phyloP scores from a whole-genome alignment of 1,140 invertebrate genomes.

The Drosophila kepulauana region DNA sequence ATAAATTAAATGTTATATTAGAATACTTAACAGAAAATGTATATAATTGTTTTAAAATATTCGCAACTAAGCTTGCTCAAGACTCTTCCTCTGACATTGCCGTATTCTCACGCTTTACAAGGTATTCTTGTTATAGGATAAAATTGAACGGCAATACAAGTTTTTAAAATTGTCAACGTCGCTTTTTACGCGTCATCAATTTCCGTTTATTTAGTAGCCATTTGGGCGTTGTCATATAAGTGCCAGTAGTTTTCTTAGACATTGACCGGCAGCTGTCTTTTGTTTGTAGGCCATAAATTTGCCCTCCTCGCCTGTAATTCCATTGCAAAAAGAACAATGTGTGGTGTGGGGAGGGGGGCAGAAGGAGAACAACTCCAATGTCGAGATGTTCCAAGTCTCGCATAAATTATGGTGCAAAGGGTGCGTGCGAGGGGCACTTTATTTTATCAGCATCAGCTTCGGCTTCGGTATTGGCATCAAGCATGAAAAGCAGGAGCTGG shows the following conservation, averaged over 20 bases:
- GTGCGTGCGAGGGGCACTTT: slow-evolving; percentile 64
- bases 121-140: slow-evolving; percentile 16
- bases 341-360: no score
- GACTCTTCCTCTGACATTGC: not conserved
- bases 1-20: no score
- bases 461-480: slow-evolving; percentile 2
- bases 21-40: no score
- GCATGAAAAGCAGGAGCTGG: slow-evolving; percentile 8
- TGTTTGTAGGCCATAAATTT: slow-evolving; percentile 80
- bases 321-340: not conserved
- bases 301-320: not conserved
- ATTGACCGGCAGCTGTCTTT: slow-evolving; percentile 69
- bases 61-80: no score
- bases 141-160: slow-evolving; percentile 55
- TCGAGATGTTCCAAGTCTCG: slow-evolving; percentile 48
- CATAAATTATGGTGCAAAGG: slow-evolving; percentile 73
- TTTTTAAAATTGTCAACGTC: slow-evolving; percentile 78
- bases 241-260: slow-evolving; percentile 56
- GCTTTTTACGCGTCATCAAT: slow-evolving; percentile 80
- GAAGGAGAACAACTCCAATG: not conserved
- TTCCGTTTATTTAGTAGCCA: slow-evolving; percentile 77
- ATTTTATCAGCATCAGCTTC: slow-evolving; percentile 61
- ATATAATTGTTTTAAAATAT: no score
- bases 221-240: slow-evolving; percentile 45
- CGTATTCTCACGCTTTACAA: not conserved